Evolutionary conservation across 1,140 invertebrate genomes (phyloP), one percentile per base, ranked within the genome.

Genomic region (Dendrolimus kikuchii): DNA sequence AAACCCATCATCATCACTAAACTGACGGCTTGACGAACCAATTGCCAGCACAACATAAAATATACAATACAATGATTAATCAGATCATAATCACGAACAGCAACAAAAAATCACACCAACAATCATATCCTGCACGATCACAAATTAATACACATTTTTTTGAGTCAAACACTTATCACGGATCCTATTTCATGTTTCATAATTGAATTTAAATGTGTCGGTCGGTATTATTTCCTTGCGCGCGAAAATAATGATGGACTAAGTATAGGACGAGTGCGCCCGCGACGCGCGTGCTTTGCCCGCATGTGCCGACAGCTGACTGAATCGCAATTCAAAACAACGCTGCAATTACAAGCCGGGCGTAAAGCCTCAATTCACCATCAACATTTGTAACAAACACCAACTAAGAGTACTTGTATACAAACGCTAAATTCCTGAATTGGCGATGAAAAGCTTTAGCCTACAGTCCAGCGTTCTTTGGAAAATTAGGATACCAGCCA

Each of bases 231-330:
- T 70, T 60, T 64, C 64, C 63, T 68, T 65, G 55, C 77, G 79
- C 68, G 68, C 77, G 73, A 80, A 81, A 73, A 74, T 58, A 41
- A 55, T 62, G 54, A 58, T 59, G 62, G 59, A 66, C 23, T 23
- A 2, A 23, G 51, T 53, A 60, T 43, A 56, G 49, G 62, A 45
- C 50, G 60, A 57, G 36, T 78, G 81, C 77, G 81, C 79, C 77
- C 74, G 74, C 77, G 74, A 66, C 78, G 68, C 73, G 62, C 78
- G 81, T 81, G 69, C 78, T 70, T 60, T 62, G 50, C 59, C 60
- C 65, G 63, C 77, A 74, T 81, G 62, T 74, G 80, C 74, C 78
- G 71, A 75, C 80, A 83, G 80, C 78, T 85, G 75, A 85, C 81
- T 85, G 80, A 84, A 74, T 78, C 74, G 74, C 78, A 70, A 71